Conservation (phyloP, 2,888 invertebrate genomes). For the Rotaria sp. region DNA sequence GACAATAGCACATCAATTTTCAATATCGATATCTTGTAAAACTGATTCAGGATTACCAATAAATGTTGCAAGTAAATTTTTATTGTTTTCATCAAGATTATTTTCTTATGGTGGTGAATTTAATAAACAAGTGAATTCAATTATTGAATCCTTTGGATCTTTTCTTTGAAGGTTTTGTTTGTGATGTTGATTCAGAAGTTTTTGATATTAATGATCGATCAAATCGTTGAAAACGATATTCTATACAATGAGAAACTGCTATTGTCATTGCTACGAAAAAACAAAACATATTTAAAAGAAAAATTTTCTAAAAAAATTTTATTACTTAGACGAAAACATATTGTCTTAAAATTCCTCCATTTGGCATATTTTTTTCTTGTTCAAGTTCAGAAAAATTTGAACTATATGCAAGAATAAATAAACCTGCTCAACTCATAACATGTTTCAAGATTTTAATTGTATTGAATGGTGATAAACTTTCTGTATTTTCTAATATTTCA, state of each 20-base stretch:
- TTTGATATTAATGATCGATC: conserved; percentile 44
- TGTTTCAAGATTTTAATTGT: conserved; percentile 95
- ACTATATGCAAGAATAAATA: conserved; percentile 92
- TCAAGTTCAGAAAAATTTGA: conserved; percentile 94
- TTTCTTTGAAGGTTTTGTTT: conserved; percentile 14
- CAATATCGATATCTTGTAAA: conserved; percentile 96
- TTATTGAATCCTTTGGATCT: conserved; percentile 35
- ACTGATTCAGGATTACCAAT: neutral
- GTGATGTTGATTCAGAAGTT: neutral
- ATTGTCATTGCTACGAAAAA: conserved; percentile 77
- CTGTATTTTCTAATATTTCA: conserved; percentile 95
- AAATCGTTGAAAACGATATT: conserved; percentile 49
- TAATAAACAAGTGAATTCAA: conserved; percentile 30
- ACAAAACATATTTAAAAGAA: no score
- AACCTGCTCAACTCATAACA: conserved; percentile 94
- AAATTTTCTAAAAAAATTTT: no score
- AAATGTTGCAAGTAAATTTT: neutral
- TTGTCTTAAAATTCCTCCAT: conserved; percentile 93
- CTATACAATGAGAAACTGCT: conserved; percentile 97
- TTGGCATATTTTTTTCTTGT: conserved; percentile 94
- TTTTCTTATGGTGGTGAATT: neutral
- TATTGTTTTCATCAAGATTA: neutral
- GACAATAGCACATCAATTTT: conserved; percentile 89
- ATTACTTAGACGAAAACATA: conserved; percentile 74
- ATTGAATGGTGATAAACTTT: conserved; percentile 94